Conservation (phyloP, 2,113 vertebrate species). For the rabbit (Oryctolagus cuniculus) region DNA sequence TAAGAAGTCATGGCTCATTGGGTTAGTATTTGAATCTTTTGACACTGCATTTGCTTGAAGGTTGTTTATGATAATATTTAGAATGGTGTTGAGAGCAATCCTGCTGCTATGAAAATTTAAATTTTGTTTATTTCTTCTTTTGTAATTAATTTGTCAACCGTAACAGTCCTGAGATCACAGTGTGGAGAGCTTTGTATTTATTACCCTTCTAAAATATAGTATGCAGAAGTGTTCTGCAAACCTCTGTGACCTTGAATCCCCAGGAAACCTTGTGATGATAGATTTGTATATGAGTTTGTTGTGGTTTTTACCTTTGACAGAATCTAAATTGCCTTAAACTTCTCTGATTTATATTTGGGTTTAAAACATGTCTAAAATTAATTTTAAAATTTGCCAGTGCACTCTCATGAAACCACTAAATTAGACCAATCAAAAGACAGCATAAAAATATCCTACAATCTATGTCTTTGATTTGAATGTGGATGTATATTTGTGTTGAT, state of each 20-base stretch:
- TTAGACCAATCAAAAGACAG: slow-evolving; percentile 12
- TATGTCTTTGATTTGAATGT: neutral
- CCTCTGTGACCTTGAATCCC: slow-evolving; percentile 35
- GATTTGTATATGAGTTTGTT: neutral
- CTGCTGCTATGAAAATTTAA: slow-evolving; percentile 56
- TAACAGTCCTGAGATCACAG: slow-evolving; percentile 13
- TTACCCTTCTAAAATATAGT: slow-evolving; percentile 23
- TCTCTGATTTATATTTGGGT: neutral
- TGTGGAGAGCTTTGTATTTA: slow-evolving; percentile 20
- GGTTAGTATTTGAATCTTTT: slow-evolving; percentile 27
- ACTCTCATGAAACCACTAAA: neutral
- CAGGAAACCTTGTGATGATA: slow-evolving; percentile 17
- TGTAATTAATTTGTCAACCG: slow-evolving; percentile 64
- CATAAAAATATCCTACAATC: neutral
- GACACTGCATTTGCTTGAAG: neutral
- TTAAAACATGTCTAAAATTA: slow-evolving; percentile 45
- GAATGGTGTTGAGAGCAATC: slow-evolving; percentile 34
- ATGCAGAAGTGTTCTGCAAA: slow-evolving; percentile 17
- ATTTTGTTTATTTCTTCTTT: slow-evolving; percentile 69
- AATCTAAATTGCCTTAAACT: neutral
- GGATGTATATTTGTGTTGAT: neutral
- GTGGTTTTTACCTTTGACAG: slow-evolving; percentile 32
- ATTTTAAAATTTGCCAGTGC: slow-evolving; percentile 35
- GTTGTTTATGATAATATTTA: slow-evolving; percentile 64
- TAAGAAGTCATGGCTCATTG: neutral